Base-by-base conservation (phyloP, 2,888 invertebrate genomes). In the Pherbina coryleti region DNA sequence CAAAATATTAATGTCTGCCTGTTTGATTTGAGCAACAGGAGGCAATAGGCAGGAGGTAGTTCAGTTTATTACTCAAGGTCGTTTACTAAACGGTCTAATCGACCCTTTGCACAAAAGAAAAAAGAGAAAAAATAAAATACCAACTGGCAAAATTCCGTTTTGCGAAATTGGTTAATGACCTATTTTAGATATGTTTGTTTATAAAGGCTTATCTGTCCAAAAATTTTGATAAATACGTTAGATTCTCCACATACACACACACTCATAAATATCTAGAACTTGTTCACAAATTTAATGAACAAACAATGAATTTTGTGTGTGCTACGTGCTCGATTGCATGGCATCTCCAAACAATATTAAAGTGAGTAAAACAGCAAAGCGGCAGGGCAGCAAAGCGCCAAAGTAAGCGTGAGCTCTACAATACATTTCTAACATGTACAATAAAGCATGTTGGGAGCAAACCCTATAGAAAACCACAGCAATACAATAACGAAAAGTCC, bases 101-200 rank as follows among this genome's bases (percentile, higher is more conserved):
- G 44, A 44, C 44, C 44, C 11, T 11, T 11, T 11, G 3, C 2
- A 44, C 14, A 11, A 11, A 44, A 11, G 14, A 11, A 1, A 3
- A 11, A 44, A 1, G 14, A 11, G 11, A 14, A 44, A 14, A 44
- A 37, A 1, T 8, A 37, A 1, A 44, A 44, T 76, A 69, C 60
- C 60, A 8, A 25, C 28, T 74, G 77, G 70, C 66, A 31, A 57
- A 53, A 80, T 19, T 19, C 11, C 71, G 49, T 73, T 78, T 81
- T 66, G 79, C 78, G 77, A 85, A 84, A 77, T 82, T 79, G 85
- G 84, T 77, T 84, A 70, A 83, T 86, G 86, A 86, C 84, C 86
- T 78, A 84, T 81, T 83, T 82, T 14, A 22, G 31, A 64, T 34
- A 11, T 64, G 25, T 62, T n/a, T n/a, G 5, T n/a, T 1, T 44